Percentiles rank a stretch among this genome's conserved stretches.
phyloP scores from a whole-genome alignment of 2,888 invertebrate genomes.

The Fragum whitleyi region DNA sequence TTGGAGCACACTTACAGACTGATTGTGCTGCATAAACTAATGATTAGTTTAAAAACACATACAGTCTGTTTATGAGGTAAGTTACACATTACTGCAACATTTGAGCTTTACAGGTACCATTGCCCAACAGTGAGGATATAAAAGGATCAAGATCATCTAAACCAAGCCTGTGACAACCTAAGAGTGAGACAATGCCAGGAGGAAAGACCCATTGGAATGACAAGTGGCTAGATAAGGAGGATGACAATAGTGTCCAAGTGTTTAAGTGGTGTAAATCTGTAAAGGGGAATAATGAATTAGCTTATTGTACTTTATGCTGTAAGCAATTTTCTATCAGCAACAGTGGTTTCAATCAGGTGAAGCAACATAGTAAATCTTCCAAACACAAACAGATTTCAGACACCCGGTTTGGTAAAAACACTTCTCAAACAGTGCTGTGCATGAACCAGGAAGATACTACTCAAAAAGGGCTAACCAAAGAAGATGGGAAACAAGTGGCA shows the following conservation, averaged over 20 bases:
- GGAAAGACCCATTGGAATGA: conserved; percentile 8
- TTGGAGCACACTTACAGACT: too few relatives aligned
- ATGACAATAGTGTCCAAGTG: conserved; percentile 10
- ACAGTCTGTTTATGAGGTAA: too few relatives aligned
- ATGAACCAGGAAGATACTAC: neutral
- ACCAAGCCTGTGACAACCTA: conserved; percentile 6
- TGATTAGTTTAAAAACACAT: too few relatives aligned
- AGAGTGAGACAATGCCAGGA: conserved; percentile 11
- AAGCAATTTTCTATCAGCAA: conserved; percentile 17
- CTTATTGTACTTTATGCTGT: neutral
- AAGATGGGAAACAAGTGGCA: conserved; percentile 11
- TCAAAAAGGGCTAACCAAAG: neutral
- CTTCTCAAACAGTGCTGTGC: neutral
- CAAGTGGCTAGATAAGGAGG: neutral
- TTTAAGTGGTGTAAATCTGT: conserved; percentile 14
- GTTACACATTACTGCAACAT: too few relatives aligned
- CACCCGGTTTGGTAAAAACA: neutral
- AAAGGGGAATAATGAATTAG: neutral
- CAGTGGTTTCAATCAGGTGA: conserved; percentile 7
- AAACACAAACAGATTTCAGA: neutral
- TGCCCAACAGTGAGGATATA: neutral
- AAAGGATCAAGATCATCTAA: neutral
- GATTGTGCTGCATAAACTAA: too few relatives aligned
- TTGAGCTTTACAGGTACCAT: too few relatives aligned
- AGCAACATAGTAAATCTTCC: neutral